Percentiles rank a stretch among this genome's conserved stretches.
phyloP scores from a whole-genome alignment of 2,113 vertebrate genomes.

The Acanthochromis polyacanthus region DNA sequence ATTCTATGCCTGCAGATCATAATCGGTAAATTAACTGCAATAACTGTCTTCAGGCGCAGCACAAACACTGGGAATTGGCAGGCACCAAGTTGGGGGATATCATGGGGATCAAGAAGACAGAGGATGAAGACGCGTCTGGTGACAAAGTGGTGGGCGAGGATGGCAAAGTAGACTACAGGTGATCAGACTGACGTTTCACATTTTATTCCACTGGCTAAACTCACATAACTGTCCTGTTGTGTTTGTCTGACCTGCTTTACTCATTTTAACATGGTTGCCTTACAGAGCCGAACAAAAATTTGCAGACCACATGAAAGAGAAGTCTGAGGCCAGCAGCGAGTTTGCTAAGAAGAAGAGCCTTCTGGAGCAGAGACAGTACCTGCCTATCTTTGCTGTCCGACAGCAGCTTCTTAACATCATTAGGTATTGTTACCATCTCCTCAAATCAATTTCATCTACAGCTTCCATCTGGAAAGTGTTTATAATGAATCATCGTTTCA shows the following conservation, averaged over 20 bases:
- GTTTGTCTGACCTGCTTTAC: not conserved
- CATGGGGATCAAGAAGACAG: slow-evolving; percentile 97
- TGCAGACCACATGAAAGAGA: slow-evolving; percentile 98
- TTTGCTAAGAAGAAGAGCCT: slow-evolving; percentile 97
- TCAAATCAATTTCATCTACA: not conserved
- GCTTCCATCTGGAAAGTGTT: not conserved
- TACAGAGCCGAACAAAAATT: slow-evolving; percentile 96
- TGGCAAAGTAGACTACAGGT: slow-evolving; percentile 97
- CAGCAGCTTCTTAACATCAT: slow-evolving; percentile 97
- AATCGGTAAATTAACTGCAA: not conserved
- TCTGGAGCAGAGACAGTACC: slow-evolving; percentile 95
- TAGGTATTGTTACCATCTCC: slow-evolving; percentile 81
- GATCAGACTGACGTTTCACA: slow-evolving; percentile 9
- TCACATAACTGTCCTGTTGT: not conserved
- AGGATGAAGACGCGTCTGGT: slow-evolving; percentile 84
- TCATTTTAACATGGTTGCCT: not conserved
- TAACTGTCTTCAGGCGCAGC: slow-evolving; percentile 90
- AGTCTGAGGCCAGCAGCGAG: slow-evolving; percentile 94
- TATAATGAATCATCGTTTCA: not conserved
- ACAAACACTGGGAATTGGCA: slow-evolving; percentile 99
- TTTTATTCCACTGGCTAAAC: not conserved
- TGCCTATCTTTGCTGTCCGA: slow-evolving; percentile 97
- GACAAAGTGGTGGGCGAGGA: slow-evolving; percentile 89
- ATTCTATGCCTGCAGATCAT: not conserved
- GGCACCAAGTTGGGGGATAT: slow-evolving; percentile 98